phyloP scores from a whole-genome alignment of 2,797 vertebrate genomes.

The Diplodus sargus region DNA sequence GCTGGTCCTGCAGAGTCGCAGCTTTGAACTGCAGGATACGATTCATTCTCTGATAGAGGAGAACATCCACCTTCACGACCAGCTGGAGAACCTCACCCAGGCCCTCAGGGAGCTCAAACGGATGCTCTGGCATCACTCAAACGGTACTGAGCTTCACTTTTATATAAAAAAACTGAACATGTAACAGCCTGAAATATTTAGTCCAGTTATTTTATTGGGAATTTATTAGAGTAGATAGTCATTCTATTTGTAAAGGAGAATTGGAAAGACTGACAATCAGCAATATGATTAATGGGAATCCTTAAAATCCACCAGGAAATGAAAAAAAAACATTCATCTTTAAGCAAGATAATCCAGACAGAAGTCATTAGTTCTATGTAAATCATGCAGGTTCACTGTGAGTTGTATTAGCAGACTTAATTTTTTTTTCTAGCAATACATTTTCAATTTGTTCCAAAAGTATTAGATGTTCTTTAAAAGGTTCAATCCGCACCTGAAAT shows the following conservation, averaged over 20 bases:
- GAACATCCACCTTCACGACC: slow-evolving; percentile 88
- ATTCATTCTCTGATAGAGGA: slow-evolving; percentile 87
- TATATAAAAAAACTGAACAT: too few relatives aligned
- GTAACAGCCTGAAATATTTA: background rate
- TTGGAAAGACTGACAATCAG: background rate
- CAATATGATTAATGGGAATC: too few relatives aligned
- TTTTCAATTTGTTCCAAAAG: too few relatives aligned
- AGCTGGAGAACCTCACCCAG: slow-evolving; percentile 87
- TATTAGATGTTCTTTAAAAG: too few relatives aligned
- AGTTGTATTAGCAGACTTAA: too few relatives aligned
- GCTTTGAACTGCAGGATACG: slow-evolving; percentile 88
- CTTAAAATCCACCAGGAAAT: background rate
- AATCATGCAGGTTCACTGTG: background rate
- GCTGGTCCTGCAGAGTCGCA: slow-evolving; percentile 60
- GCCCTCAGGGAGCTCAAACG: slow-evolving; percentile 85
- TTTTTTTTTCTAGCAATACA: too few relatives aligned
- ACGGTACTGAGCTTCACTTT: slow-evolving; percentile 72
- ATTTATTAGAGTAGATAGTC: background rate
- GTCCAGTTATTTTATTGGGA: background rate
- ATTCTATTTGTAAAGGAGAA: background rate
- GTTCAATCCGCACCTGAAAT: background rate
- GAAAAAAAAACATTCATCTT: background rate
- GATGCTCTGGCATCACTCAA: slow-evolving; percentile 83
- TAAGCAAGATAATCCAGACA: background rate
- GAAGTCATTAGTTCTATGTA: background rate